These are phyloP conservation scores for Drosophila atroscutellata DNA, from an alignment of 2,888 invertebrate genomes.

Conservation along the genomic window DNA sequence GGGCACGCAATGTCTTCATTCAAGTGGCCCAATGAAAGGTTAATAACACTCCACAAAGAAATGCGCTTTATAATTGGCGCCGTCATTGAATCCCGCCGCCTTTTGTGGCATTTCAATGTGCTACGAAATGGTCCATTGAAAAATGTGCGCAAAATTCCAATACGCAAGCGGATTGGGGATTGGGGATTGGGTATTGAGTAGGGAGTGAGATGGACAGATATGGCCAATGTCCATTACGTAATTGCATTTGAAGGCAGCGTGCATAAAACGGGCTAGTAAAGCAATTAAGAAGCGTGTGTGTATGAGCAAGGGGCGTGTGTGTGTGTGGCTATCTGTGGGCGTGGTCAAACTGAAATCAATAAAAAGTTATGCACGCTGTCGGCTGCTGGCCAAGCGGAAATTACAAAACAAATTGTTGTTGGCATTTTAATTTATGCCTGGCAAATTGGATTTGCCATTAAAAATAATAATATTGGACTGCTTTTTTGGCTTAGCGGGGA, in stretches of 20 bases:
- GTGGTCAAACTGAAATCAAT: slow-evolving; percentile 54
- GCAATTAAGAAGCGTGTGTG: slow-evolving; percentile 63
- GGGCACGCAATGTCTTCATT: slow-evolving; percentile 42
- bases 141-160: slow-evolving; percentile 37
- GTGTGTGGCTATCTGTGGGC: background rate
- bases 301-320: slow-evolving; percentile 20
- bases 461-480: slow-evolving; percentile 50
- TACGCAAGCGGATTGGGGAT: background rate
- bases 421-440: slow-evolving; percentile 64
- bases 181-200: background rate
- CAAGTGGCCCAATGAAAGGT: slow-evolving; percentile 77
- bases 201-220: slow-evolving; percentile 16
- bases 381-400: slow-evolving; percentile 60
- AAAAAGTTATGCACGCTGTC: slow-evolving; percentile 35
- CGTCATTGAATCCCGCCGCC: slow-evolving; percentile 33
- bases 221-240: slow-evolving; percentile 56
- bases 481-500: slow-evolving; percentile 64
- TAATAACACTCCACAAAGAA: slow-evolving; percentile 75
- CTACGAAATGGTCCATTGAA: slow-evolving; percentile 29
- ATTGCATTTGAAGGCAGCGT: slow-evolving; percentile 55
- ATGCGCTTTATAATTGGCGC: slow-evolving; percentile 61
- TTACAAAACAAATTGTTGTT: slow-evolving; percentile 59
- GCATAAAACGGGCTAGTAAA: slow-evolving; percentile 72
- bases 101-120: slow-evolving; percentile 21
- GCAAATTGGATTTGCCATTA: slow-evolving; percentile 69